Base-by-base conservation (phyloP, 2,113 vertebrate genomes). In the Silurus meridionalis region DNA sequence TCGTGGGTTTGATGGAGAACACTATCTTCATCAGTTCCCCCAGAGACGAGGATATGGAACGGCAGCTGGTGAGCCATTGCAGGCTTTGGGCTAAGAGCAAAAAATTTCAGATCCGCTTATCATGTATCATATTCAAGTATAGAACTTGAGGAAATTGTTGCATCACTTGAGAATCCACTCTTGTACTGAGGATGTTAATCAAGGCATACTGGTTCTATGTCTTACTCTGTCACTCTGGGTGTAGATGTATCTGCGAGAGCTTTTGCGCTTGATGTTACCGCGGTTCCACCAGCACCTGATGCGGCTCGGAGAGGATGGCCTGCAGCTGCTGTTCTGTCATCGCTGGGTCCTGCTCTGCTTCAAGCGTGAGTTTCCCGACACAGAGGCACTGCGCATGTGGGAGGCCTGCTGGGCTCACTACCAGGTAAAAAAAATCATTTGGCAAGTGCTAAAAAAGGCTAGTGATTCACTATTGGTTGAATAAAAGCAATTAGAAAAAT, bases 361-460 rank as follows among this genome's bases (percentile, higher is more conserved):
- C 89, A 99, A 99, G 85, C 91, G 98, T 0, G 98, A 99, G 91
- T 99, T 99, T 88, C 97, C 97, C 0, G 97, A 99, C 75, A 95
- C 96, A 0, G 98, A 99, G 91, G 98, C 97, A 0, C 89, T 99
- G 93, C 96, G 96, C 64, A 97, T 99, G 95, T 99, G 98, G 98
- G 98, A 99, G 75, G 97, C 98, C 0, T 99, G 98, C 95, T 99
- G 98, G 98, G 98, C 97, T 19, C 98, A 98, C 93, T 98, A 99
- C 84, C 97, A 99, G 98, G 98, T 98, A 82, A 25, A 14, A 74
- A 75, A 71, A 17, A 52, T 23, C 46, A 2, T 37, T 37, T 37
- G 10, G 14, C 46, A 37, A 8, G 48, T 50, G 71, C 8, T 50
- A 23, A 9, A 74, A 74, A 72, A 13, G 4, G 4, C 19, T 46